Base-by-base conservation (phyloP, 2,113 vertebrate species). In the Ptychochromis oligacanthus region DNA sequence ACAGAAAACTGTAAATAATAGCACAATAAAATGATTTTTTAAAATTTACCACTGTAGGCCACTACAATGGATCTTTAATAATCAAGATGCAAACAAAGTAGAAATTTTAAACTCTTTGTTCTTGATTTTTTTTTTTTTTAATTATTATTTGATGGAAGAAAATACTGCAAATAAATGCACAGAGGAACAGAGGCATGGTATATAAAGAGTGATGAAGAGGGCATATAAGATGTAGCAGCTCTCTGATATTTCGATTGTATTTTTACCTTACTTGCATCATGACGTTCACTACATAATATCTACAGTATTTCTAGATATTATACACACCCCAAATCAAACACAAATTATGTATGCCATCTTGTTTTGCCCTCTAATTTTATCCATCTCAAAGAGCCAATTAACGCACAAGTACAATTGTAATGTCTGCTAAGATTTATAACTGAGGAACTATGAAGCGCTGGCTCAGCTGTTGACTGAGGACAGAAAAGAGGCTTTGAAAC, bases 401-500 rank as follows among this genome's bases (percentile, higher is more conserved):
- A 7, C 8, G 49, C 49, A 52, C 24, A 28, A 52, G 11, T 54
- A 52, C 43, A 72, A 52, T 14, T 14, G 46, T 54, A 49, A 18
- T 72, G 46, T 54, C 54, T 34, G 67, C 26, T 52, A 28, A n/a
- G 43, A 52, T 34, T 54, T 49, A 72, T 54, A 26, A 72, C 18
- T 5, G 67, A 54, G 4, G 17, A 54, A 1, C 6, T 72, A 31
- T n/a, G 24, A 6, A 38, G 26, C 6, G 10, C 22, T 67, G 40
- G 31, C 52, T 85, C 52, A 80, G 83, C 70, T 55, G 72, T 22
- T 54, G 40, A 59, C 4, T 4, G 15, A 34, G 40, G 1, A 12
- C 4, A 18, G 24, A 28, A 59, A 80, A 40, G 22, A 46, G 6
- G 14, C 60, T 36, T 52, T 56, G 52, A 43, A 65, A 67, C 3